A percentile compares a stretch with the other conserved stretches of the same genome.
These are phyloP conservation scores for Orientallactaga bullata DNA, from an alignment of 2,113 vertebrate genomes.

Conservation along the genomic window DNA sequence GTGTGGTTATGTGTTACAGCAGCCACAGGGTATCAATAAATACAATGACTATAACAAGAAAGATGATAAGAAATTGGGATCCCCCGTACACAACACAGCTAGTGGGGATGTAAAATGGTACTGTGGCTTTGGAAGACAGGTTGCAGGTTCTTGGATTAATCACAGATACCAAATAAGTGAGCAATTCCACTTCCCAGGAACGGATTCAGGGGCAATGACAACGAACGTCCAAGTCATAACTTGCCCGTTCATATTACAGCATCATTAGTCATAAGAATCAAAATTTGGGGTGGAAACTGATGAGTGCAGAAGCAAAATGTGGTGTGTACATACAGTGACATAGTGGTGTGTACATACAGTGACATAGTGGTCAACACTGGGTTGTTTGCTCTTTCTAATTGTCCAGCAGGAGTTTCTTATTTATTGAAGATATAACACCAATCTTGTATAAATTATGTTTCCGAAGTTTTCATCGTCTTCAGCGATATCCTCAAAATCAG, in stretches of 20 bases:
- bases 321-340: no score
- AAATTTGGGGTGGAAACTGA: not conserved
- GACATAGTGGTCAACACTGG: not conserved
- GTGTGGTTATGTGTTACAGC: no score
- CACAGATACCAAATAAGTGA: not conserved
- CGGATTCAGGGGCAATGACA: not conserved
- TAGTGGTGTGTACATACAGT: no score
- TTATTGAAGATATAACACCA: not conserved
- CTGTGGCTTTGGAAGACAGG: not conserved
- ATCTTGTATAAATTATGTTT: not conserved
- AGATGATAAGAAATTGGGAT: not conserved
- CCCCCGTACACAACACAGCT: not conserved
- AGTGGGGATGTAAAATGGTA: not conserved
- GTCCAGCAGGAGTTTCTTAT: not conserved
- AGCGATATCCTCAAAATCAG: not conserved
- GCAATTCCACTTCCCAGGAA: not conserved
- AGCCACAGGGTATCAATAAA: not conserved
- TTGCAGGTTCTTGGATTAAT: not conserved
- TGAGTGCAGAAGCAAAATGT: not conserved
- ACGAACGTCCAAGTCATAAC: not conserved
- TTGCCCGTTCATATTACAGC: not conserved
- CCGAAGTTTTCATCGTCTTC: not conserved
- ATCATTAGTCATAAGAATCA: not conserved
- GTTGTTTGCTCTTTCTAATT: not conserved
- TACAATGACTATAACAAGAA: not conserved